Conservation (phyloP, 2,113 vertebrate species). For the Tapirus terrestris region DNA sequence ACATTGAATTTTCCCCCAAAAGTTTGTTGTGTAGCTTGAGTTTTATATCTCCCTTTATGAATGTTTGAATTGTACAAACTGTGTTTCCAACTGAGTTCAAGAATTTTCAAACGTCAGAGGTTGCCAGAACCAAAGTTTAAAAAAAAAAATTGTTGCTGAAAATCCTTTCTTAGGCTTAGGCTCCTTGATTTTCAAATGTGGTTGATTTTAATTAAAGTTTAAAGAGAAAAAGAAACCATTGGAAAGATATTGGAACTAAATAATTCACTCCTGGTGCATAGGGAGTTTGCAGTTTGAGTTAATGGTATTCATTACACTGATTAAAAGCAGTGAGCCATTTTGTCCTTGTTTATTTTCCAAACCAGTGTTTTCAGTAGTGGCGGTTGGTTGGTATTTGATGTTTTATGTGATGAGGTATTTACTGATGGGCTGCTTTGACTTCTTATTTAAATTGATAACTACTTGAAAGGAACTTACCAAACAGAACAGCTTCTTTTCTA, state of each 20-base stretch:
- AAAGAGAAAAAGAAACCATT: conserved; percentile 68
- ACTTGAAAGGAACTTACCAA: conserved; percentile 61
- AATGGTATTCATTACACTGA: conserved; percentile 78
- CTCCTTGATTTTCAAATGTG: conserved; percentile 58
- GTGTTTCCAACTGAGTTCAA: not conserved
- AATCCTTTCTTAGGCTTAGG: conserved; percentile 46
- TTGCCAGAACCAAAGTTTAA: conserved; percentile 12
- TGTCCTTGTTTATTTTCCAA: conserved; percentile 73
- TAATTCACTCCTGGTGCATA: conserved; percentile 65
- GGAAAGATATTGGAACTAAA: conserved; percentile 73
- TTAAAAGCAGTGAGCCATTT: conserved; percentile 74
- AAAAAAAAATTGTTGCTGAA: conserved; percentile 23
- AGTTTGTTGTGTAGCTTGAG: not conserved
- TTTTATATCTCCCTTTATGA: conserved; percentile 6
- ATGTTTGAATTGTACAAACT: conserved; percentile 37
- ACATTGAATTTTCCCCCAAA: not conserved
- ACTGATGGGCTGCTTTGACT: conserved; percentile 64
- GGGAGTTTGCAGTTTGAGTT: conserved; percentile 68
- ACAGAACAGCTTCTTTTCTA: conserved; percentile 55
- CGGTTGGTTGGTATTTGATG: conserved; percentile 51
- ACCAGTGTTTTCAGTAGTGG: conserved; percentile 65
- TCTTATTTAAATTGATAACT: conserved; percentile 62
- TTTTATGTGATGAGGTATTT: conserved; percentile 65
- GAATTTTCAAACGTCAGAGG: not conserved
- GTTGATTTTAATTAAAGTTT: conserved; percentile 79